Conservation (phyloP, 2,888 invertebrate species). For the Diploptera punctata region DNA sequence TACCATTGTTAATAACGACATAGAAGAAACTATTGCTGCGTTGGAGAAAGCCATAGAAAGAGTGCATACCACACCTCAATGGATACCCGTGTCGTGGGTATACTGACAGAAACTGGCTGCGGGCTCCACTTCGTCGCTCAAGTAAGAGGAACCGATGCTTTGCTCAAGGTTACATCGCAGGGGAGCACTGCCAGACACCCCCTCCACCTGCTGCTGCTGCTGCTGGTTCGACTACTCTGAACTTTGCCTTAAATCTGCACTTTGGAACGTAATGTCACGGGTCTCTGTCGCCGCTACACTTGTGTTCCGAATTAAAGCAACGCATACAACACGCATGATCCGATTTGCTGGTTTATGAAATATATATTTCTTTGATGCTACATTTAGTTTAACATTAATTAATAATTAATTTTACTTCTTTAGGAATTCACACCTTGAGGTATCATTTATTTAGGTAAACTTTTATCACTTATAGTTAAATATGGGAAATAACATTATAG, state of each 20-base stretch:
- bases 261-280: background rate
- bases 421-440: too few species aligned
- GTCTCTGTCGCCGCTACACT: too few species aligned
- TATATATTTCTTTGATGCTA: background rate
- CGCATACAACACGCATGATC: too few species aligned
- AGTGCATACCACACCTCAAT: constrained; percentile 90
- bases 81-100: constrained; percentile 98
- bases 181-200: constrained; percentile 12
- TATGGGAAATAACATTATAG: too few species aligned
- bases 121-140: constrained; percentile 40
- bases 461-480: too few species aligned
- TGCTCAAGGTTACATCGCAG: background rate
- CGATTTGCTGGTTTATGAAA: background rate
- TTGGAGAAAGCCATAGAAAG: constrained; percentile 91
- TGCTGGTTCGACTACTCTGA: background rate
- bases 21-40: constrained; percentile 95
- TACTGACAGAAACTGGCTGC: constrained; percentile 68
- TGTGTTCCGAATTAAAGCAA: too few species aligned
- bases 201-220: too few species aligned
- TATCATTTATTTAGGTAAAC: too few species aligned
- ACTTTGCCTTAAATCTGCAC: constrained; percentile 20
- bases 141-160: constrained; percentile 27
- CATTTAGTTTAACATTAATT: too few species aligned
- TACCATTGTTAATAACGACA: constrained; percentile 98
- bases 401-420: too few species aligned